These are phyloP conservation scores for Leptinotarsa haldemani DNA, from an alignment of 2,888 invertebrate species.

Conservation along the genomic window DNA sequence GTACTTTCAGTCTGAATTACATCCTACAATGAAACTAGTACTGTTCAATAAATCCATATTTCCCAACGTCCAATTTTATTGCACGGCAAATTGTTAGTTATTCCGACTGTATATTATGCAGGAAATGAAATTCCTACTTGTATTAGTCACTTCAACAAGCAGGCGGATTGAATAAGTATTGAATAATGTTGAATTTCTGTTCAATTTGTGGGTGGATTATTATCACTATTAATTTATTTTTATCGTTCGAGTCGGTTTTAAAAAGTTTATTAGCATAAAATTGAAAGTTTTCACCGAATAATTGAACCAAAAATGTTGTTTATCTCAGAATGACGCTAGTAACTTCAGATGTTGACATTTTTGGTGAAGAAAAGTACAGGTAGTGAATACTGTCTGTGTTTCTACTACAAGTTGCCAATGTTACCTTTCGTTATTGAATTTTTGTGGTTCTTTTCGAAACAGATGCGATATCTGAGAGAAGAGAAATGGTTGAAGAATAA, in stretches of 20 bases:
- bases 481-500: too few relatives aligned
- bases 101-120: slow-evolving; percentile 16
- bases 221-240: slow-evolving; percentile 18
- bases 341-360: background rate
- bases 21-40: background rate
- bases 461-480: too few relatives aligned
- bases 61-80: slow-evolving; percentile 20
- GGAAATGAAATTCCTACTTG: slow-evolving; percentile 32
- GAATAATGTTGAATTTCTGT: slow-evolving; percentile 31
- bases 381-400: too few relatives aligned
- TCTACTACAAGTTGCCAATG: too few relatives aligned
- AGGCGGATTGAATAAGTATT: slow-evolving; percentile 33
- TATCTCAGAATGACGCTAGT: background rate
- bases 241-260: slow-evolving; percentile 1
- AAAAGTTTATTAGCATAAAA: slow-evolving; percentile 20
- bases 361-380: background rate
- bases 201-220: slow-evolving; percentile 31
- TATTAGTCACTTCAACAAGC: slow-evolving; percentile 34
- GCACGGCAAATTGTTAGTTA: slow-evolving; percentile 4
- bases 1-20: slow-evolving; percentile 1
- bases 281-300: slow-evolving; percentile 22
- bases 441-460: too few relatives aligned
- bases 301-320: slow-evolving; percentile 11
- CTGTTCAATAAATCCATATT: slow-evolving; percentile 19
- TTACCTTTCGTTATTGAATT: too few relatives aligned